phyloP scores from a whole-genome alignment of 2,888 invertebrate genomes.

The Agapostemon virescens region DNA sequence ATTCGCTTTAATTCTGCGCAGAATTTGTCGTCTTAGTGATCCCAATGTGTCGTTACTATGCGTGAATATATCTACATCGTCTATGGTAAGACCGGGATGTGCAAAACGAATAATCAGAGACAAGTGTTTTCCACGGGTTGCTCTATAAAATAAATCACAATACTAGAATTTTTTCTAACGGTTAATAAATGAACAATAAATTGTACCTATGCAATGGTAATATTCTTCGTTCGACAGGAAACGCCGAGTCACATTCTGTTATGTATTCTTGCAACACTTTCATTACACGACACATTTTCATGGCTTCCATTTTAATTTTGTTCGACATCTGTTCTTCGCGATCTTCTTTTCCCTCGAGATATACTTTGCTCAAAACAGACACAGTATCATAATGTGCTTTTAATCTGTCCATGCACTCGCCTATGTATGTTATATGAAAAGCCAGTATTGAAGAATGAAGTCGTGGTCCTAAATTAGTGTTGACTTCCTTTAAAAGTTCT shows the following conservation, averaged over 20 bases:
- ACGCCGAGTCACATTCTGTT: constrained; percentile 95
- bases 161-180: not conserved
- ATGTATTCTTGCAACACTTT: constrained; percentile 97
- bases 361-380: constrained; percentile 83
- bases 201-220: constrained; percentile 89
- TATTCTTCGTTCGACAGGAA: constrained; percentile 92
- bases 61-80: constrained; percentile 95
- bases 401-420: constrained; percentile 94
- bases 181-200: constrained; percentile 9
- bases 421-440: constrained; percentile 95
- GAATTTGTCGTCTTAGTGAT: constrained; percentile 89
- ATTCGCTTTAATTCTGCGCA: constrained; percentile 85
- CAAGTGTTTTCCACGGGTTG: constrained; percentile 94
- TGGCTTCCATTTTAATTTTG: constrained; percentile 86
- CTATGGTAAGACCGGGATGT: constrained; percentile 92
- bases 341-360: constrained; percentile 78
- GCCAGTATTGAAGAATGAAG: constrained; percentile 89
- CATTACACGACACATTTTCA: constrained; percentile 95
- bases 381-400: constrained; percentile 93
- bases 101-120: constrained; percentile 93
- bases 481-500: constrained; percentile 94
- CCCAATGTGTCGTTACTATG: constrained; percentile 97
- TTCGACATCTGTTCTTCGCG: constrained; percentile 80
- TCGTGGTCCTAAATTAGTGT: constrained; percentile 94
- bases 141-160: constrained; percentile 82